A percentile compares a stretch with the other conserved stretches of the same genome.
phyloP scores from a whole-genome alignment of 1,140 invertebrate species.

The Littorina saxatilis region DNA sequence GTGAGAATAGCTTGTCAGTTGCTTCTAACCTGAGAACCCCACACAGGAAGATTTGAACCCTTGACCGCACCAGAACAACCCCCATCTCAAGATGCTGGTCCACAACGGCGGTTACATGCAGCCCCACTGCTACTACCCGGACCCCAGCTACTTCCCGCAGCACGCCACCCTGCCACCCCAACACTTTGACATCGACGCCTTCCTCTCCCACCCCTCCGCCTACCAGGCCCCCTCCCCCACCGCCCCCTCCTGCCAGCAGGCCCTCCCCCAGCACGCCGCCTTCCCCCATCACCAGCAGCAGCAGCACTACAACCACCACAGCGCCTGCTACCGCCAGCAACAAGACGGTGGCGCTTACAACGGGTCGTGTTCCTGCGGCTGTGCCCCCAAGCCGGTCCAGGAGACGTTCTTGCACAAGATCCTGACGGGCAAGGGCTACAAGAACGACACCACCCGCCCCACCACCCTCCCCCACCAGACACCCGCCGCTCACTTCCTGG shows the following conservation, averaged over 20 bases:
- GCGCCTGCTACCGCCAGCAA: no score
- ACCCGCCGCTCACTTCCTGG: no score
- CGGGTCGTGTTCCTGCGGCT: slow-evolving; percentile 39
- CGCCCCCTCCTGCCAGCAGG: slow-evolving; percentile 4
- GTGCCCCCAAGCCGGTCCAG: slow-evolving; percentile 43
- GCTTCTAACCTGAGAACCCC: no score
- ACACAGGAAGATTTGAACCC: no score
- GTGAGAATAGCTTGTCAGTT: no score
- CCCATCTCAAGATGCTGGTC: slow-evolving; percentile 38
- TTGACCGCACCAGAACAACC: no score
- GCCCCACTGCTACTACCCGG: slow-evolving; percentile 38
- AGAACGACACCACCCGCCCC: slow-evolving; percentile 51
- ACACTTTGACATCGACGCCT: slow-evolving; percentile 32
- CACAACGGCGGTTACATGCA: slow-evolving; percentile 42
- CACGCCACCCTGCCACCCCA: slow-evolving; percentile 21
- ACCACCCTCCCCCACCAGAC: not conserved
- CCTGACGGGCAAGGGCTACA: slow-evolving; percentile 59
- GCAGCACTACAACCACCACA: slow-evolving; percentile 3
- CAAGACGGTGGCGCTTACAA: slow-evolving; percentile 34
- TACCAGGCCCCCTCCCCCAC: slow-evolving; percentile 21
- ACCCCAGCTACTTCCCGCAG: slow-evolving; percentile 31
- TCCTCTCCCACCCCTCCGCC: slow-evolving; percentile 9
- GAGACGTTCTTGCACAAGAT: slow-evolving; percentile 60
- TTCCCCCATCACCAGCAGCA: slow-evolving; percentile 1
- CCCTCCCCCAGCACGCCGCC: slow-evolving; percentile 20